Percentiles rank a stretch among this genome's conserved stretches.
Conservation (phyloP, 2,113 vertebrate species). For the Anseranas semipalmata region DNA sequence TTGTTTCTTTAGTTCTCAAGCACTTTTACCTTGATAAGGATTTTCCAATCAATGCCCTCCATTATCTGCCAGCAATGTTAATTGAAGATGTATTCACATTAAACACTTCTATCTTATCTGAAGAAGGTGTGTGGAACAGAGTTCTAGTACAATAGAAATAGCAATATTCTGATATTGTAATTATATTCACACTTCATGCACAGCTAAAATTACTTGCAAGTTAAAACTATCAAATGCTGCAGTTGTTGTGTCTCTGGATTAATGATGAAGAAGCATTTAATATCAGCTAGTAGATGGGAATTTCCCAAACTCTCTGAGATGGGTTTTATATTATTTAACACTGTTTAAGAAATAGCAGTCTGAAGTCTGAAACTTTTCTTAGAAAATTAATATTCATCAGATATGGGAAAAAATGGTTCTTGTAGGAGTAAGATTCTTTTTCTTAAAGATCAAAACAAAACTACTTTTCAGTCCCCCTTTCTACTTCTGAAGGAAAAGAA, state of each 20-base stretch:
- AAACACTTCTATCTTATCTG: slow-evolving; percentile 78
- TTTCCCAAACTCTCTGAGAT: not conserved
- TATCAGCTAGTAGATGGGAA: not conserved
- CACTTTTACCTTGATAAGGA: slow-evolving; percentile 72
- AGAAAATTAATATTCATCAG: not conserved
- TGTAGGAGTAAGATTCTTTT: not conserved
- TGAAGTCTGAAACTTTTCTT: not conserved
- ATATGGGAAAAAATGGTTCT: not conserved
- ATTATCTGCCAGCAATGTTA: slow-evolving; percentile 76
- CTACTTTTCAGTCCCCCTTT: rapidly evolving
- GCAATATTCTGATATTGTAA: slow-evolving; percentile 71
- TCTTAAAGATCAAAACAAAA: not conserved
- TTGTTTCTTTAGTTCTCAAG: slow-evolving; percentile 44
- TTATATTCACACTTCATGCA: slow-evolving; percentile 68
- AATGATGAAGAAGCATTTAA: not conserved
- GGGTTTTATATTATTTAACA: not conserved
- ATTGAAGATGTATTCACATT: slow-evolving; percentile 72
- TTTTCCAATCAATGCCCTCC: slow-evolving; percentile 78
- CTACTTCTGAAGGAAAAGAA: not conserved
- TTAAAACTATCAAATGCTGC: slow-evolving; percentile 13
- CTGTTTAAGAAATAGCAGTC: not conserved
- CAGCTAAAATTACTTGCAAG: slow-evolving; percentile 49
- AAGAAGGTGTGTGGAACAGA: slow-evolving; percentile 51
- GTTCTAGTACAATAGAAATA: slow-evolving; percentile 63
- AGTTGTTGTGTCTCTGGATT: slow-evolving; percentile 6